phyloP scores from a whole-genome alignment of 2,888 invertebrate genomes.

The Oligia strigilis region DNA sequence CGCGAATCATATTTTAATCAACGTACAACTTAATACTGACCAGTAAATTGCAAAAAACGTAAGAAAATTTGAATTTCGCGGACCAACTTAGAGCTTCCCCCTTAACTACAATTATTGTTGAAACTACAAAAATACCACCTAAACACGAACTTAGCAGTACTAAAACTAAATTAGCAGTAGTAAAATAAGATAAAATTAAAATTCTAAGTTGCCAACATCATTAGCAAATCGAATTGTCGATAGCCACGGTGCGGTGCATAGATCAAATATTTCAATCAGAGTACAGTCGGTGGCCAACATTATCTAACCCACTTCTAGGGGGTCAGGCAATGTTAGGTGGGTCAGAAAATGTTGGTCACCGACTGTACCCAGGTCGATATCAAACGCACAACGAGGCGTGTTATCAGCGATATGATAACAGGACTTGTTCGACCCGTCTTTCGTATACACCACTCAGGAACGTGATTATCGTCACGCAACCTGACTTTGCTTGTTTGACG shows the following conservation, averaged over 20 bases:
- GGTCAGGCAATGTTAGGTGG: too few relatives aligned
- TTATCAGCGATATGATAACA: constrained; percentile 82
- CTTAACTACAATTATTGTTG: background rate
- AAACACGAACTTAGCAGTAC: background rate
- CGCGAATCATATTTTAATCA: too few relatives aligned
- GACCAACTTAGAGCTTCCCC: too few relatives aligned
- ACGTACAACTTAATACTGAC: too few relatives aligned
- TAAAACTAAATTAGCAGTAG: background rate
- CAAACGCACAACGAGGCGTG: constrained; percentile 56
- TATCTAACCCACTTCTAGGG: too few relatives aligned
- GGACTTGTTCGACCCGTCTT: constrained; percentile 73
- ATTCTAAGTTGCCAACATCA: background rate
- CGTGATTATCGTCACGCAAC: constrained; percentile 81
- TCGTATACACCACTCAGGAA: constrained; percentile 75
- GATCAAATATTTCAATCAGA: constrained; percentile 62
- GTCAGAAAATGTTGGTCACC: too few relatives aligned
- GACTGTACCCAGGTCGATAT: constrained; percentile 66
- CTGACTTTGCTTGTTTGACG: constrained; percentile 68
- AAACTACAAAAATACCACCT: background rate
- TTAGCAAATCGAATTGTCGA: background rate
- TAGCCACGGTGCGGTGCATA: constrained; percentile 11
- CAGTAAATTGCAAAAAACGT: too few relatives aligned
- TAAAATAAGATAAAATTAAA: too few relatives aligned
- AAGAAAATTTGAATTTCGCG: too few relatives aligned
- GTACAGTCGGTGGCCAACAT: background rate